A percentile compares a stretch with the other conserved stretches of the same genome.
Conservation (phyloP, 2,888 invertebrate genomes). For the Netelia melanura region DNA sequence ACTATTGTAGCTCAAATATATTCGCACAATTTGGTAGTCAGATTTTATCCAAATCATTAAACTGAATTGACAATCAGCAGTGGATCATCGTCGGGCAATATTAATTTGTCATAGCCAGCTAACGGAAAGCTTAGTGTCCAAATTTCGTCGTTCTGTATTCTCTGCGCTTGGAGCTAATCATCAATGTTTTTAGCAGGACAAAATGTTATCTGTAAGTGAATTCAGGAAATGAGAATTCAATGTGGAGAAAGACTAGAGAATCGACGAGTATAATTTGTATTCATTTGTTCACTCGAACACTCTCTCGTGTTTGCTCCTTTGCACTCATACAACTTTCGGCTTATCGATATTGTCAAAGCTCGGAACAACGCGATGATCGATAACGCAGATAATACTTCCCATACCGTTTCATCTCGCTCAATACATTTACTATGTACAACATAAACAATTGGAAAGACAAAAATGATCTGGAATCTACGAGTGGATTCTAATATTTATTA, state of each 20-base stretch:
- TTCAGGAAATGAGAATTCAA: slow-evolving; percentile 18
- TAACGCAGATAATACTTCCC: slow-evolving; percentile 66
- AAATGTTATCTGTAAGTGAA: slow-evolving; percentile 13
- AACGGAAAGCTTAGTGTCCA: slow-evolving; percentile 21
- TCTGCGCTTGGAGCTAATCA: background rate
- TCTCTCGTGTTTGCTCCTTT: background rate
- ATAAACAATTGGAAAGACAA: slow-evolving; percentile 67
- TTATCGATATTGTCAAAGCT: slow-evolving; percentile 43
- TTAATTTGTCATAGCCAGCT: slow-evolving; percentile 32
- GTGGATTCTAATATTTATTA: slow-evolving; percentile 72
- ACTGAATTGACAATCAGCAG: slow-evolving; percentile 22
- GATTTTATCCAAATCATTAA: slow-evolving; percentile 41
- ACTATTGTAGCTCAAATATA: slow-evolving; percentile 31
- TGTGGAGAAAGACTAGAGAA: slow-evolving; percentile 34
- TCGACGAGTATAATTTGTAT: slow-evolving; percentile 57
- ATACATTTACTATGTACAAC: slow-evolving; percentile 68
- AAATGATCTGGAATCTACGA: slow-evolving; percentile 74
- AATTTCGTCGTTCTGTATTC: background rate
- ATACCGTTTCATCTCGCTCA: slow-evolving; percentile 48
- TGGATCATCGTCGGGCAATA: slow-evolving; percentile 4
- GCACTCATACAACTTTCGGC: slow-evolving; percentile 39
- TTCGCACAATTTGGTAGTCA: slow-evolving; percentile 37
- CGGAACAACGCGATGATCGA: slow-evolving; percentile 48
- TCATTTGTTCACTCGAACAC: slow-evolving; percentile 19
- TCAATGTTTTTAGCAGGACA: slow-evolving; percentile 2